Conservation (phyloP, 2,113 vertebrate species). For the Aptenodytes forsteri region DNA sequence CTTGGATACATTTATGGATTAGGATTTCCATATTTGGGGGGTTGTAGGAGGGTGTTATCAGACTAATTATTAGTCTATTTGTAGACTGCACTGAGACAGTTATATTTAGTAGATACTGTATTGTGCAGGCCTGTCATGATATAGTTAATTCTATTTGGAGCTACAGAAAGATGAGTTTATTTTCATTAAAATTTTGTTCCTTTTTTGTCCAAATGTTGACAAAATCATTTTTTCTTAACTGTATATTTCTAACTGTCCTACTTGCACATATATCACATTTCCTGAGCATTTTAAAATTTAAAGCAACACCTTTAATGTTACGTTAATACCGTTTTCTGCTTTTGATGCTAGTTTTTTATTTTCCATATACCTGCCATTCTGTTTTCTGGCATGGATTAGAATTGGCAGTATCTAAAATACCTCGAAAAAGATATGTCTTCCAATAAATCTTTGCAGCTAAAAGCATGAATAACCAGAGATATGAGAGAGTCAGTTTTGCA, state of each 20-base stretch:
- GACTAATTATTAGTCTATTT: neutral
- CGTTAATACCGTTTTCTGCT: neutral
- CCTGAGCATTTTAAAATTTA: neutral
- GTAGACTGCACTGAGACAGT: neutral
- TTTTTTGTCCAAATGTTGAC: neutral
- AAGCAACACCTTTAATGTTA: neutral
- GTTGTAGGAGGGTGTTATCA: neutral
- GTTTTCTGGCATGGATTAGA: neutral
- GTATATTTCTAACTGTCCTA: neutral
- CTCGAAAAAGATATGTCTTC: neutral
- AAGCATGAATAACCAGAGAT: neutral
- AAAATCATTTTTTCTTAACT: neutral
- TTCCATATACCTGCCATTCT: neutral
- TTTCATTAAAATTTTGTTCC: neutral
- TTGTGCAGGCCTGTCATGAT: neutral
- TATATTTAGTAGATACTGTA: neutral
- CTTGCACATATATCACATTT: neutral
- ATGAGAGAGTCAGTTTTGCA: neutral
- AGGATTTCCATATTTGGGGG: neutral
- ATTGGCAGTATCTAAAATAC: conserved; percentile 14
- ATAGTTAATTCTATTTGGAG: neutral
- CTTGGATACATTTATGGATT: neutral
- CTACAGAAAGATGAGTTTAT: neutral
- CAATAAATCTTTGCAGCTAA: neutral
- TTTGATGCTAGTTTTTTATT: neutral